A percentile compares a stretch with the other conserved stretches of the same genome.
Conservation (phyloP, 2,888 invertebrate genomes). For the Chrysina gloriosa region DNA sequence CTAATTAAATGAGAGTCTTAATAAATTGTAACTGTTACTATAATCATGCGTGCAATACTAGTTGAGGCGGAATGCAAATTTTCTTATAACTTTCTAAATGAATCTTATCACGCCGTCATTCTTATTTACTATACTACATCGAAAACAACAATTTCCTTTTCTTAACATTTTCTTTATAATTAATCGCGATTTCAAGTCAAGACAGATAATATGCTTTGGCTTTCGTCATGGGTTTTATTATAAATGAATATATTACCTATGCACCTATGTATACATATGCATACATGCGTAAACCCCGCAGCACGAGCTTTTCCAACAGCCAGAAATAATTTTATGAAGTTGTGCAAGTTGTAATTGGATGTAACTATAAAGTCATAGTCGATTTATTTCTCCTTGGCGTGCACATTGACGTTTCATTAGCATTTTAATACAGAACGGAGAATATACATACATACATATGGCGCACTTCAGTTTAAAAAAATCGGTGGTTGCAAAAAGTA, state of each 20-base stretch:
- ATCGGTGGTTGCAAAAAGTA: not conserved
- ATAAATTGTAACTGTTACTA: too few species aligned
- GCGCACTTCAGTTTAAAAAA: not conserved
- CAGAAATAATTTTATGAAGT: slow-evolving; percentile 3
- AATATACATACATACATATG: not conserved
- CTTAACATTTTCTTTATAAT: not conserved
- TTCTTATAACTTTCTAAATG: not conserved
- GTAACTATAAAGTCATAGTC: slow-evolving; percentile 25
- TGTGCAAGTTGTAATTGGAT: slow-evolving; percentile 8
- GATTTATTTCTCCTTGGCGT: not conserved
- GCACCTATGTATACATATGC: not conserved
- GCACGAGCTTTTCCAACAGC: not conserved
- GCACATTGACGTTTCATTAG: slow-evolving; percentile 24
- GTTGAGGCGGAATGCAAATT: not conserved
- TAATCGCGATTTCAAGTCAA: not conserved
- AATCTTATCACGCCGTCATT: not conserved
- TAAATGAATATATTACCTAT: slow-evolving; percentile 9
- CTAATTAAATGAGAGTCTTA: too few species aligned
- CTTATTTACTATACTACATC: not conserved
- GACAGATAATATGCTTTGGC: not conserved
- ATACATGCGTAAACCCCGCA: not conserved
- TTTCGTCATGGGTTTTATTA: not conserved
- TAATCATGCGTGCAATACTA: not conserved
- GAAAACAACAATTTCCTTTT: slow-evolving; percentile 1
- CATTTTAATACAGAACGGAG: slow-evolving; percentile 1